These are phyloP conservation scores for Myotis brandtii DNA, from an alignment of 2,113 vertebrate species.

Conservation along the genomic window DNA sequence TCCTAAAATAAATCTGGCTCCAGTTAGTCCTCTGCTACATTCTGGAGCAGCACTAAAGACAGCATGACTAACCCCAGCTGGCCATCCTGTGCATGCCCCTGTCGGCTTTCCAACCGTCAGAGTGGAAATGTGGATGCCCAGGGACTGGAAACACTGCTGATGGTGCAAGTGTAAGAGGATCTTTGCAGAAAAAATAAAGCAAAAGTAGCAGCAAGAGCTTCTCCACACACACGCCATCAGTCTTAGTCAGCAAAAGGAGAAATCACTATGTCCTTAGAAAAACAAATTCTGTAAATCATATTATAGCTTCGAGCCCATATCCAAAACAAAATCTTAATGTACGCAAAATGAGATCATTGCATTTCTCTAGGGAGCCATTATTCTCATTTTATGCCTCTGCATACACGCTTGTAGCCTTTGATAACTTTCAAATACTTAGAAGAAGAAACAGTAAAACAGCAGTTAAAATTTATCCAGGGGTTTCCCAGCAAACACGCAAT, in stretches of 20 bases:
- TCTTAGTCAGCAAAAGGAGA: neutral
- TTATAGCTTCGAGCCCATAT: neutral
- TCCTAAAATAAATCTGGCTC: conserved; percentile 55
- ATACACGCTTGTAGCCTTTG: neutral
- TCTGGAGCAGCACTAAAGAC: neutral
- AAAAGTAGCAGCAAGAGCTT: neutral
- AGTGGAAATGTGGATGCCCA: neutral
- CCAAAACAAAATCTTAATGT: conserved; percentile 23
- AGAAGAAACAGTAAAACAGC: neutral
- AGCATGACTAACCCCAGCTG: neutral
- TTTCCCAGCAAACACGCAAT: conserved; percentile 53
- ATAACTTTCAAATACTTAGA: conserved; percentile 20
- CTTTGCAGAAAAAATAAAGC: neutral
- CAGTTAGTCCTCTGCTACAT: neutral
- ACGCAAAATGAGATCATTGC: neutral
- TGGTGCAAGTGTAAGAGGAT: neutral
- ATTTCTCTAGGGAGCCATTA: neutral
- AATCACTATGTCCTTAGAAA: neutral
- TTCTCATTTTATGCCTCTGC: neutral
- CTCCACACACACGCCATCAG: neutral
- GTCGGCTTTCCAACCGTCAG: neutral
- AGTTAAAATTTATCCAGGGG: neutral
- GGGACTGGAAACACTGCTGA: neutral
- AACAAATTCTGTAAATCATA: neutral
- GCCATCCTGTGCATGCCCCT: neutral